phyloP scores from a whole-genome alignment of 2,888 invertebrate species.

The Pegoplata infirma region DNA sequence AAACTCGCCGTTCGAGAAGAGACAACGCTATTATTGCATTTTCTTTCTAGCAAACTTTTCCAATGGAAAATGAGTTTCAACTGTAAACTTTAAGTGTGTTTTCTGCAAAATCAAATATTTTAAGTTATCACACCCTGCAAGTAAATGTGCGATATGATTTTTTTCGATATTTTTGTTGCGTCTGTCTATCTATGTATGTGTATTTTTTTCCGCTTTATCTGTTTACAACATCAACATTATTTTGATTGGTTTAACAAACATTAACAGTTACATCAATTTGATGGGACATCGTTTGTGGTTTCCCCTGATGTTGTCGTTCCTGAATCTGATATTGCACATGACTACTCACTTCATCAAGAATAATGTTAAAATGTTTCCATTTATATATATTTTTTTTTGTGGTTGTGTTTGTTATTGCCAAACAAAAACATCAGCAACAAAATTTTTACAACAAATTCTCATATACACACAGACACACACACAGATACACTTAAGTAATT shows the following conservation, averaged over 20 bases:
- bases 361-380: constrained; percentile 2
- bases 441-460: constrained; percentile 5
- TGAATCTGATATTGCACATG: background rate
- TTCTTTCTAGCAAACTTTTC: no score
- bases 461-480: no score
- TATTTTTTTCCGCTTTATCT: constrained; percentile 24
- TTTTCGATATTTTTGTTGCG: background rate
- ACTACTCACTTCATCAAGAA: background rate
- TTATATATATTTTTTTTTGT: background rate
- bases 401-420: constrained; percentile 2
- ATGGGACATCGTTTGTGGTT: constrained; percentile 44
- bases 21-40: no score
- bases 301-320: constrained; percentile 4
- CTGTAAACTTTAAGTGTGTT: no score
- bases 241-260: constrained; percentile 56
- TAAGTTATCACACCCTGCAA: no score
- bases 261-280: constrained; percentile 53
- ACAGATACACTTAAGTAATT: background rate
- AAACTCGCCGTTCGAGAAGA: no score
- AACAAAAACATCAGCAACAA: background rate
- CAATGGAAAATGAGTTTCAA: no score
- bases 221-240: constrained; percentile 51
- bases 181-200: background rate
- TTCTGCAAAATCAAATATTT: no score
- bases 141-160: constrained; percentile 1